phyloP scores from a whole-genome alignment of 2,797 vertebrate species.

The Peromyscus nudipes region DNA sequence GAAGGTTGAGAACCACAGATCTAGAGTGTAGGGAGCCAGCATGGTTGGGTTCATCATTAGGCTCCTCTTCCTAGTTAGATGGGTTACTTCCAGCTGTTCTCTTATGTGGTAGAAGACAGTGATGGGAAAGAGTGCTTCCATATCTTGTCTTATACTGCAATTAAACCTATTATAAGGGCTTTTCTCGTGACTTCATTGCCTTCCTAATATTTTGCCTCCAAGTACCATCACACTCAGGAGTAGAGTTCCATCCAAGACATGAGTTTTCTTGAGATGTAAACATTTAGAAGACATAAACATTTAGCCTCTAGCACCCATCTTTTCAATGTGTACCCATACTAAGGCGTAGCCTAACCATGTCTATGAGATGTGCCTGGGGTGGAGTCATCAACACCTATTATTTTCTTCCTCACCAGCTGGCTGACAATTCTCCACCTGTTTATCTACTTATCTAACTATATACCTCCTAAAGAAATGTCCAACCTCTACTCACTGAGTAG shows the following conservation, averaged over 20 bases:
- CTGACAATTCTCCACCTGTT: background rate
- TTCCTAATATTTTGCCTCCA: background rate
- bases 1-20: background rate
- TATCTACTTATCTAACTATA: background rate
- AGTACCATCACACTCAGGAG: background rate
- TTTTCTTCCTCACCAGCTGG: background rate
- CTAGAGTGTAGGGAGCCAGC: background rate
- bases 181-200: background rate
- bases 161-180: background rate
- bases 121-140: background rate
- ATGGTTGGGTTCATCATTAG: background rate
- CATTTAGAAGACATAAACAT: background rate
- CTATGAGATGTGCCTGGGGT: background rate
- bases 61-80: background rate
- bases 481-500: background rate
- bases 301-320: background rate
- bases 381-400: background rate
- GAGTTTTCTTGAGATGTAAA: background rate
- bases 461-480: background rate
- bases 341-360: background rate
- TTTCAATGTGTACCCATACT: background rate
- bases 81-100: background rate
- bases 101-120: background rate
- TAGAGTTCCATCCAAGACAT: background rate
- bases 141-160: background rate